phyloP scores from a whole-genome alignment of 2,888 invertebrate species.

The Leptopilina syphax region DNA sequence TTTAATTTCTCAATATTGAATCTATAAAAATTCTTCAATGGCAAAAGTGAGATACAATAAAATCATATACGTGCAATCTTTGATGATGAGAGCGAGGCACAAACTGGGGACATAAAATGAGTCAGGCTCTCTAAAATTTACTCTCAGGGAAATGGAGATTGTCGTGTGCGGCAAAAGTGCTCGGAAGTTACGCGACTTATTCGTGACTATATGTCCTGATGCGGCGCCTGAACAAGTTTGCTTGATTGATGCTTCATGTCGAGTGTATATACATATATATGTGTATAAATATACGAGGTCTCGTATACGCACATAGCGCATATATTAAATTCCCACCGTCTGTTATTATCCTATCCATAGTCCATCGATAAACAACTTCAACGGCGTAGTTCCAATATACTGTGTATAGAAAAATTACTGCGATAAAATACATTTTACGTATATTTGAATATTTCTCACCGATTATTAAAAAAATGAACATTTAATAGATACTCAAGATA shows the following conservation, averaged over 20 bases:
- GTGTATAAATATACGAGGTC: not conserved
- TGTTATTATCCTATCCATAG: conserved; percentile 17
- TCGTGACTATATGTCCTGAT: conserved; percentile 1
- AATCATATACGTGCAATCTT: not conserved
- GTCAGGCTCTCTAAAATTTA: conserved; percentile 20
- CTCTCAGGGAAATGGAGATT: conserved; percentile 30
- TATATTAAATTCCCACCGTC: conserved; percentile 22
- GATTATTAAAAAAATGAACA: too few relatives aligned
- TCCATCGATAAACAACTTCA: conserved; percentile 32
- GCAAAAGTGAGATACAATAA: not conserved
- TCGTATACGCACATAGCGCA: conserved; percentile 28
- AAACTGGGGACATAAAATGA: not conserved
- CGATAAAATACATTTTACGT: not conserved
- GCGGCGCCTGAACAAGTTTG: conserved; percentile 8
- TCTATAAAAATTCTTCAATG: not conserved
- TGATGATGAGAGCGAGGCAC: not conserved
- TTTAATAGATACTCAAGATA: too few relatives aligned
- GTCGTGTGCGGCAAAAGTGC: not conserved
- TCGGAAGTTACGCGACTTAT: conserved; percentile 32
- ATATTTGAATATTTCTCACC: not conserved
- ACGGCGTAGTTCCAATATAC: not conserved
- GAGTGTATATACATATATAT: not conserved
- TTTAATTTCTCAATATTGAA: not conserved
- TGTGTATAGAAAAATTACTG: not conserved
- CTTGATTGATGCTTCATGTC: conserved; percentile 39